Percentiles rank a stretch among this genome's conserved stretches.
These are phyloP conservation scores for Salpingus planirostris DNA, from an alignment of 2,888 invertebrate genomes.

Conservation along the genomic window DNA sequence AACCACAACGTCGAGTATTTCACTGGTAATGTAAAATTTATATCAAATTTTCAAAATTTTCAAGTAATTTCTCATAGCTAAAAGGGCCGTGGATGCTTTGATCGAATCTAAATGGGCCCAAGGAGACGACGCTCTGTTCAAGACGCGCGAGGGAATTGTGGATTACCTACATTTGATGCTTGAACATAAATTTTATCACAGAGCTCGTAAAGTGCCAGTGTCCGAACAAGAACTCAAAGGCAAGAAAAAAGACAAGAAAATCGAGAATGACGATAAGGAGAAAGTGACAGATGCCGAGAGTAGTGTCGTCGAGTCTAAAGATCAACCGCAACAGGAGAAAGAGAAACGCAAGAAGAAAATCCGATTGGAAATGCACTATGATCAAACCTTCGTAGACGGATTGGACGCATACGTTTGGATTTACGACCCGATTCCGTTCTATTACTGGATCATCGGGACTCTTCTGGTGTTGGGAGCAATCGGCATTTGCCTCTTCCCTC, in stretches of 20 bases:
- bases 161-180: constrained; percentile 78
- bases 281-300: constrained; percentile 47
- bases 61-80: too few relatives aligned
- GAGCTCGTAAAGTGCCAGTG: constrained; percentile 81
- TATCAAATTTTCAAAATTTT: too few relatives aligned
- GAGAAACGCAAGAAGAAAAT: constrained; percentile 80
- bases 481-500: constrained; percentile 94
- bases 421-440: constrained; percentile 91
- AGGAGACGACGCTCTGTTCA: constrained; percentile 67
- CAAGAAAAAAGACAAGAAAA: constrained; percentile 50
- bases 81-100: constrained; percentile 80
- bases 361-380: constrained; percentile 93
- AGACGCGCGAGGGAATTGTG: constrained; percentile 69
- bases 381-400: constrained; percentile 89
- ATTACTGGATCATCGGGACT: constrained; percentile 91
- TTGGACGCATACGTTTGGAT: constrained; percentile 97
- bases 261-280: constrained; percentile 39
- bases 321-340: constrained; percentile 41
- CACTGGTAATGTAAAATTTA: constrained; percentile 66
- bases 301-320: constrained; percentile 46
- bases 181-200: constrained; percentile 89
- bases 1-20: constrained; percentile 97
- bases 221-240: constrained; percentile 58
- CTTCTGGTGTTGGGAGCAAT: constrained; percentile 86
- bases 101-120: constrained; percentile 85